phyloP scores from a whole-genome alignment of 2,113 vertebrate species.

The Procavia capensis region DNA sequence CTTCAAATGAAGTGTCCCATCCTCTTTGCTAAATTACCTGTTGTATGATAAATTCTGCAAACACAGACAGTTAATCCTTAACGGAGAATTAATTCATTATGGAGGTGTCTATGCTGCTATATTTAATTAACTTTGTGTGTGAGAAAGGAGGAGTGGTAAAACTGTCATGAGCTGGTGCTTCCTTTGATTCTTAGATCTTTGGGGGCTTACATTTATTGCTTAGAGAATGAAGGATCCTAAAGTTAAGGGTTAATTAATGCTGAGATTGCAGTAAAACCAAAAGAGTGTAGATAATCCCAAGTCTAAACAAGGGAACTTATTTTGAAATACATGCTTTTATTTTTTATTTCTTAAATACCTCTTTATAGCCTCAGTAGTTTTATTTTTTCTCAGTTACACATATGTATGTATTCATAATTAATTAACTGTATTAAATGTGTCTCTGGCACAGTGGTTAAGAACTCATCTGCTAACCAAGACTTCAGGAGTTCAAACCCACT shows the following conservation, averaged over 20 bases:
- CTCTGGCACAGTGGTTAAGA: too few relatives aligned
- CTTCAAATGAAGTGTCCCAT: conserved; percentile 29
- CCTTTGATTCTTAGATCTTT: conserved; percentile 11
- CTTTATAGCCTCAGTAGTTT: neutral
- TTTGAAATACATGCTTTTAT: neutral
- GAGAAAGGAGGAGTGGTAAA: neutral
- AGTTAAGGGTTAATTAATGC: neutral
- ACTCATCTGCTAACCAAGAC: too few relatives aligned
- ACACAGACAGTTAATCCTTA: conserved; percentile 43
- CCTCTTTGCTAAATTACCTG: neutral
- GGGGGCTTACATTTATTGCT: neutral
- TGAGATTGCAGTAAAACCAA: neutral
- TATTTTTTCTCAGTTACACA: neutral
- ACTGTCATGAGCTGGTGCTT: neutral
- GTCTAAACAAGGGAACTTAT: neutral
- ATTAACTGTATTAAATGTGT: neutral
- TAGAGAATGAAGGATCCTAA: neutral
- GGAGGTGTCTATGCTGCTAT: neutral
- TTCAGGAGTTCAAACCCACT: too few relatives aligned
- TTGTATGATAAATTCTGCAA: conserved; percentile 53
- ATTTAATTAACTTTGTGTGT: conserved; percentile 4
- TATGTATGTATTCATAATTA: neutral
- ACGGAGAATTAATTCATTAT: conserved; percentile 53
- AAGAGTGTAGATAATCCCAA: neutral
- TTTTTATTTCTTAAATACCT: neutral